Conservation (phyloP, 2,113 vertebrate genomes). For the Festucalex cinctus region DNA sequence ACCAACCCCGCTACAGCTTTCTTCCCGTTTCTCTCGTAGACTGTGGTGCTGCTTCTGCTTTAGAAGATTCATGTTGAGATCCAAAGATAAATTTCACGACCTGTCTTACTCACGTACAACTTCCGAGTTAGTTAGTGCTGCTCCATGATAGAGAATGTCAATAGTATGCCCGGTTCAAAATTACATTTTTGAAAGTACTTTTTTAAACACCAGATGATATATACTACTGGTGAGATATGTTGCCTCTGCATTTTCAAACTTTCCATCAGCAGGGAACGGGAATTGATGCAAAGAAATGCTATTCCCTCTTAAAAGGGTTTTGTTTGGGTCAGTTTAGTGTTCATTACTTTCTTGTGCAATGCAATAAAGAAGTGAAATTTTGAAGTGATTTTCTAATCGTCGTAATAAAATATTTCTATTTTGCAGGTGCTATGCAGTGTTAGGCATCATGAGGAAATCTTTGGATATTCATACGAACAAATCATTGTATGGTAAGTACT, state of each 20-base stretch:
- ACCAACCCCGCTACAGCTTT: slow-evolving; percentile 4
- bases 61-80: not conserved
- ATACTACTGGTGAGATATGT: not conserved
- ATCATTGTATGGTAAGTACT: slow-evolving; percentile 95
- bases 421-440: slow-evolving; percentile 91
- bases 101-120: not conserved
- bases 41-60: not conserved
- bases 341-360: not conserved
- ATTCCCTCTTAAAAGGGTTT: not conserved
- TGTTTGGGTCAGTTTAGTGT: not conserved
- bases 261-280: slow-evolving; percentile 13
- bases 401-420: slow-evolving; percentile 16
- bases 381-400: not conserved
- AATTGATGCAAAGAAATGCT: not conserved
- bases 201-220: slow-evolving; percentile 10
- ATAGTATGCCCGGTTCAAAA: not conserved
- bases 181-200: not conserved
- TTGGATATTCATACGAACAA: slow-evolving; percentile 95
- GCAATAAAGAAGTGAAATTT: not conserved
- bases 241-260: not conserved
- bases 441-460: slow-evolving; percentile 88
- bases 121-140: not conserved
- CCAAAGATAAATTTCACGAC: not conserved
- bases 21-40: slow-evolving; percentile 5
- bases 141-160: not conserved